phyloP scores from a whole-genome alignment of 2,113 vertebrate species.

The Anseranas semipalmata region DNA sequence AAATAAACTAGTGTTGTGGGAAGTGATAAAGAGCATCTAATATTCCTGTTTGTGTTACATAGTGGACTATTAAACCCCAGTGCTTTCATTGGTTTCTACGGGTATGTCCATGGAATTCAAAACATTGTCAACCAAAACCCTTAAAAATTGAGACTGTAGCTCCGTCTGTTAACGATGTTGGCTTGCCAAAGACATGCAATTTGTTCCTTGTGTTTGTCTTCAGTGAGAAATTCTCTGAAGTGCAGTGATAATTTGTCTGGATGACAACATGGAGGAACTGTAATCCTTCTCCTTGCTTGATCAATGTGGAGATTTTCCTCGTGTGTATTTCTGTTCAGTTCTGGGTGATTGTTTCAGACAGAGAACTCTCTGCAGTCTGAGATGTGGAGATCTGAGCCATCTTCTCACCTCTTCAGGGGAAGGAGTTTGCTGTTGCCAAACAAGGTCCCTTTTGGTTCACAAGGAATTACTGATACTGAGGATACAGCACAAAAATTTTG shows the following conservation, averaged over 20 bases:
- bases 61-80: not conserved
- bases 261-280: not conserved
- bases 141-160: not conserved
- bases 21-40: not conserved
- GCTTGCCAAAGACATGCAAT: not conserved
- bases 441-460: not conserved
- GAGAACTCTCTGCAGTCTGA: not conserved
- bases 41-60: not conserved
- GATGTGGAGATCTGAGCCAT: not conserved
- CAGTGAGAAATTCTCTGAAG: slow-evolving; percentile 26
- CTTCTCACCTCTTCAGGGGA: not conserved
- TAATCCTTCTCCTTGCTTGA: slow-evolving; percentile 11
- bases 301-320: not conserved
- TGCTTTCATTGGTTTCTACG: not conserved
- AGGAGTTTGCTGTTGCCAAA: not conserved
- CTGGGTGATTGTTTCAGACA: not conserved
- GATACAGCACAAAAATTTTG: not conserved
- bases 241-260: slow-evolving; percentile 26
- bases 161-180: not conserved
- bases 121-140: not conserved
- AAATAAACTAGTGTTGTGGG: not conserved
- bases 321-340: not conserved
- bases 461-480: not conserved
- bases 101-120: not conserved
- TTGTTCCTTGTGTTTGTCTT: slow-evolving; percentile 25